Percentiles rank a stretch among this genome's conserved stretches.
Conservation (phyloP, 2,113 vertebrate genomes). For the Aix galericulata region DNA sequence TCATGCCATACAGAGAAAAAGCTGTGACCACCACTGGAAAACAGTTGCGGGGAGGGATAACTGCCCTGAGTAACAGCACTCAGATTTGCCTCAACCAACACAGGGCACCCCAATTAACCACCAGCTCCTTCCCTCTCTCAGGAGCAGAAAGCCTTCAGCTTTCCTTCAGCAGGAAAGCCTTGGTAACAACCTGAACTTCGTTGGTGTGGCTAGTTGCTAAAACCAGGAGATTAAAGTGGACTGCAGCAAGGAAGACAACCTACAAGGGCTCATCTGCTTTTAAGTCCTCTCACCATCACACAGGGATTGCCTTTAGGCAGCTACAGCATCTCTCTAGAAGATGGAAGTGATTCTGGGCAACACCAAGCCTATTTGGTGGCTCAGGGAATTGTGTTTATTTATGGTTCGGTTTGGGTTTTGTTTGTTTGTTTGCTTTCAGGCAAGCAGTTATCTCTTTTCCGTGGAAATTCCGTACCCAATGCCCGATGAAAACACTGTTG, state of each 20-base stretch:
- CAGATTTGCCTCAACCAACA: not conserved
- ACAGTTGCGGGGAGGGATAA: not conserved
- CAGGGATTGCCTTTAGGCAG: not conserved
- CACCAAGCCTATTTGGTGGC: not conserved
- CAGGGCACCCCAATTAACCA: not conserved
- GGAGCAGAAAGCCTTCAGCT: not conserved
- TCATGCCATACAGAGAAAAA: no score
- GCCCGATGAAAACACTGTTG: not conserved
- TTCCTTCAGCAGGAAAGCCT: no score
- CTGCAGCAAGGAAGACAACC: not conserved
- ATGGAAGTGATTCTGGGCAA: not conserved
- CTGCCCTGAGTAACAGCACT: not conserved
- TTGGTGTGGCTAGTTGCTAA: not conserved
- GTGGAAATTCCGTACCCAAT: not conserved
- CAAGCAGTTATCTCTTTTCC: not conserved
- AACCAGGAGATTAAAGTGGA: not conserved
- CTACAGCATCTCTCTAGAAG: not conserved
- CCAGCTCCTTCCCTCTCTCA: not conserved
- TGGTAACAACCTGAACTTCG: not conserved
- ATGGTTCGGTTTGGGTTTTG: no score
- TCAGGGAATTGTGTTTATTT: not conserved
- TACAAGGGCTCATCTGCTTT: not conserved
- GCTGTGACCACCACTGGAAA: not conserved
- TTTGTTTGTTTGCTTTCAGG: not conserved
- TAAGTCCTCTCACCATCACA: not conserved